A percentile compares a stretch with the other conserved stretches of the same genome.
These are phyloP conservation scores for Schrankia costaestrigalis DNA, from an alignment of 2,888 invertebrate genomes.

Conservation along the genomic window DNA sequence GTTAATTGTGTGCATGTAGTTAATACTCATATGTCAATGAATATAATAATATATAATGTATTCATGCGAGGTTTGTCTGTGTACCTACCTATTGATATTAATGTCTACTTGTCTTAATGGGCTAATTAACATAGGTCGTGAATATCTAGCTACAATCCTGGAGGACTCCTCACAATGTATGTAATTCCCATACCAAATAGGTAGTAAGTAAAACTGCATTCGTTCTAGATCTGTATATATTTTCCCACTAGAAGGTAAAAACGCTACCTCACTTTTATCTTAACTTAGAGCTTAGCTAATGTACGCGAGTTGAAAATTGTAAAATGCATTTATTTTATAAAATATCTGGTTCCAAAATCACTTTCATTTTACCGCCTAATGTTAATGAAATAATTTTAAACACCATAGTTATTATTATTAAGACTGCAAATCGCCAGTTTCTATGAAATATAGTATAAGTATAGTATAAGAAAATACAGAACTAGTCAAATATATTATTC, in stretches of 20 bases:
- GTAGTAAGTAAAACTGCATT: slow-evolving; percentile 57
- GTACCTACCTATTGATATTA: slow-evolving; percentile 51
- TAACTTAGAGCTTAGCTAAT: slow-evolving; percentile 75
- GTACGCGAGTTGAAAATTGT: slow-evolving; percentile 29
- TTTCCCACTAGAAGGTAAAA: slow-evolving; percentile 76
- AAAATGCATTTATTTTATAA: slow-evolving; percentile 33
- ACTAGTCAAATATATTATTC: slow-evolving; percentile 73
- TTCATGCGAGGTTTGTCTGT: slow-evolving; percentile 59
- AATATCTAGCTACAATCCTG: too few species aligned
- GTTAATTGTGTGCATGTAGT: slow-evolving; percentile 68
- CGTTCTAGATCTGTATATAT: slow-evolving; percentile 72
- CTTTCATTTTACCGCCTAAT: slow-evolving; percentile 30
- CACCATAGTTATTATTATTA: slow-evolving; percentile 54
- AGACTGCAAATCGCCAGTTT: slow-evolving; percentile 75
- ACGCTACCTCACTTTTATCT: slow-evolving; percentile 78
- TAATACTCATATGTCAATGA: slow-evolving; percentile 69
- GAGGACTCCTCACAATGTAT: slow-evolving; percentile 42
- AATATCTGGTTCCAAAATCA: slow-evolving; percentile 21
- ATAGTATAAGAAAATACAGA: slow-evolving; percentile 63
- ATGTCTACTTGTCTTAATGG: slow-evolving; percentile 41
- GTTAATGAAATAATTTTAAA: slow-evolving; percentile 23
- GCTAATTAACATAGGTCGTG: slow-evolving; percentile 45
- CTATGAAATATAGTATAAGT: slow-evolving; percentile 59
- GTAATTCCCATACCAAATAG: slow-evolving; percentile 61
- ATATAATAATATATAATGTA: slow-evolving; percentile 54